Evolutionary conservation across 2,888 invertebrate species (phyloP).

Genomic region (Ceriagrion tenellum): DNA sequence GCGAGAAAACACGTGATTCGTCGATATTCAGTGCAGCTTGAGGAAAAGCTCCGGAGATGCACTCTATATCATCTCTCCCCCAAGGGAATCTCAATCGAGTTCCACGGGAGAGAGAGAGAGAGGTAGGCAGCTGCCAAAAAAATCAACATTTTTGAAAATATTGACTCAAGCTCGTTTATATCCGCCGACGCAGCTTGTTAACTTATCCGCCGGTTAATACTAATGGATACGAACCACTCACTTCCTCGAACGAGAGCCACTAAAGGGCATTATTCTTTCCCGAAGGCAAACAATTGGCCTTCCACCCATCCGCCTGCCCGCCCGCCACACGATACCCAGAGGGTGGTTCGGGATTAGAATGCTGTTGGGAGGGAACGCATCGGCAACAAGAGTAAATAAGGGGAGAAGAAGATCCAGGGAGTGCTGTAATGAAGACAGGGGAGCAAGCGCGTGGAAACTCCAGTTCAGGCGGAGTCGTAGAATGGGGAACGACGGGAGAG

Average conservation of each 20-base stretch:
- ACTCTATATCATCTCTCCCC: background rate
- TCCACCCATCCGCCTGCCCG: no score
- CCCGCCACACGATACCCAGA: background rate
- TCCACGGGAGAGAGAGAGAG: background rate
- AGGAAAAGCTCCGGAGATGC: background rate
- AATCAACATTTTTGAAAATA: background rate
- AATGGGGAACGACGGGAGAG: background rate
- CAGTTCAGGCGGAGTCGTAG: background rate
- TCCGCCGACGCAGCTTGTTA: constrained; percentile 23
- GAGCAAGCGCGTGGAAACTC: background rate
- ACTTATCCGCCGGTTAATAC: constrained; percentile 11
- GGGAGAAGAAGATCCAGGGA: background rate
- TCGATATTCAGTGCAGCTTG: background rate
- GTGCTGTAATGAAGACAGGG: background rate
- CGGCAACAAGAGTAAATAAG: constrained; percentile 10
- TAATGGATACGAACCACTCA: constrained; percentile 32
- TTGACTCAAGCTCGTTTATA: background rate
- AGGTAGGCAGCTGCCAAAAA: background rate
- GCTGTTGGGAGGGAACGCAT: background rate
- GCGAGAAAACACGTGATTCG: background rate
- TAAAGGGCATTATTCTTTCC: background rate
- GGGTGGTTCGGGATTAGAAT: background rate
- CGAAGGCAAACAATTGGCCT: constrained; percentile 7
- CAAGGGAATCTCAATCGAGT: background rate
- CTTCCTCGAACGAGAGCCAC: background rate